Evolutionary conservation across 2,888 invertebrate genomes (phyloP).

Genomic region (Agrochola lota): DNA sequence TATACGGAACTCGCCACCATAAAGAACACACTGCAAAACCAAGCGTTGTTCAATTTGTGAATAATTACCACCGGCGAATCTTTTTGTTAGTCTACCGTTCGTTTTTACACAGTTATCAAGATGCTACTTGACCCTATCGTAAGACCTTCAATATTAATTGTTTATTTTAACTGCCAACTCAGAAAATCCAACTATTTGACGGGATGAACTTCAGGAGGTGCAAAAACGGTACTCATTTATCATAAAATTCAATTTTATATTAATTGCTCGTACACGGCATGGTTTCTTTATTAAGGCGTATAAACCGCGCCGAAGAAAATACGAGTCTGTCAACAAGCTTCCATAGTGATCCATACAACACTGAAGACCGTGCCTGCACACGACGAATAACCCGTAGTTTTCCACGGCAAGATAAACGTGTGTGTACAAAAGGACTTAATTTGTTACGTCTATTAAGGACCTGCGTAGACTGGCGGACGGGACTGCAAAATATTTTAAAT

Average conservation of each 20-base stretch:
- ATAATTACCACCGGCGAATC: background rate
- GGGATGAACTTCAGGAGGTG: conserved; percentile 24
- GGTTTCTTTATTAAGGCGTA: no score
- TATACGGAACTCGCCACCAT: background rate
- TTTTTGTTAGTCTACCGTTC: conserved; percentile 14
- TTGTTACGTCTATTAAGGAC: no score
- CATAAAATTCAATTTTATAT: background rate
- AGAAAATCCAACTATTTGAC: conserved; percentile 35
- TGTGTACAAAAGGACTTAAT: no score
- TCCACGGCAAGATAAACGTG: no score
- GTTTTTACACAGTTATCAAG: conserved; percentile 4
- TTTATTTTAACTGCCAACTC: conserved; percentile 1
- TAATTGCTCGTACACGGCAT: conserved; percentile 1
- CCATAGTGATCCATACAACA: no score
- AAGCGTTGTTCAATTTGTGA: background rate
- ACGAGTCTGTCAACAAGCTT: no score
- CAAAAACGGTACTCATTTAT: conserved; percentile 28
- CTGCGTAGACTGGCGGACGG: no score
- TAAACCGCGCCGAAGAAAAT: no score
- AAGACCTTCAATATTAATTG: conserved; percentile 12
- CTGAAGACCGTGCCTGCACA: no score
- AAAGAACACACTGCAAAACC: background rate
- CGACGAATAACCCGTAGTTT: no score
- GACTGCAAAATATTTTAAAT: no score
- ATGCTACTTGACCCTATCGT: conserved; percentile 24